phyloP scores from a whole-genome alignment of 2,888 invertebrate genomes.

The Dasypolia templi region DNA sequence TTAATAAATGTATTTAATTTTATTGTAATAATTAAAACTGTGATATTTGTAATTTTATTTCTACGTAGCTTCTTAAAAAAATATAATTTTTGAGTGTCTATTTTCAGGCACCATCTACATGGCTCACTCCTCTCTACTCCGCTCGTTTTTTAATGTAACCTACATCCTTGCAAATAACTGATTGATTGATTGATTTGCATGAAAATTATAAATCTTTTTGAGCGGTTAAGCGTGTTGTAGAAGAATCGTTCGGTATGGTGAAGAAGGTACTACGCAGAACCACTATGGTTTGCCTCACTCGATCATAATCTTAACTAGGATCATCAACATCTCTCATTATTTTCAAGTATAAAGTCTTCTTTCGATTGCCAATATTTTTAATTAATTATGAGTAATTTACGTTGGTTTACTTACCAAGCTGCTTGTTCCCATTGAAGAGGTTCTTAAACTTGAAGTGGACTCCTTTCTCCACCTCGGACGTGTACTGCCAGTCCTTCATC shows the following conservation, averaged over 20 bases:
- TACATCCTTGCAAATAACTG: no score
- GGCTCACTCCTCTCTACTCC: no score
- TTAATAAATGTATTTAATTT: no score
- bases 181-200: no score
- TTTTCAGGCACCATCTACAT: no score
- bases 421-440: conserved; percentile 82
- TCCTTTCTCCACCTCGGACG: conserved; percentile 75
- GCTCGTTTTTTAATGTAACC: no score
- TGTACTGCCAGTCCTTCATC: conserved; percentile 75
- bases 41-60: no score
- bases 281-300: background rate
- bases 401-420: conserved; percentile 74
- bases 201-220: background rate
- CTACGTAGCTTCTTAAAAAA: no score
- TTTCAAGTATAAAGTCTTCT: background rate
- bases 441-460: conserved; percentile 83
- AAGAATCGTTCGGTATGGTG: background rate
- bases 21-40: no score
- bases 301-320: background rate
- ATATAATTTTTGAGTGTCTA: no score
- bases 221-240: background rate
- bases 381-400: background rate
- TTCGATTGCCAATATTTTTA: background rate
- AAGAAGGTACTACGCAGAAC: background rate
- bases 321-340: background rate